phyloP scores from a whole-genome alignment of 1,140 invertebrate species.

The Steinernema feltiae region DNA sequence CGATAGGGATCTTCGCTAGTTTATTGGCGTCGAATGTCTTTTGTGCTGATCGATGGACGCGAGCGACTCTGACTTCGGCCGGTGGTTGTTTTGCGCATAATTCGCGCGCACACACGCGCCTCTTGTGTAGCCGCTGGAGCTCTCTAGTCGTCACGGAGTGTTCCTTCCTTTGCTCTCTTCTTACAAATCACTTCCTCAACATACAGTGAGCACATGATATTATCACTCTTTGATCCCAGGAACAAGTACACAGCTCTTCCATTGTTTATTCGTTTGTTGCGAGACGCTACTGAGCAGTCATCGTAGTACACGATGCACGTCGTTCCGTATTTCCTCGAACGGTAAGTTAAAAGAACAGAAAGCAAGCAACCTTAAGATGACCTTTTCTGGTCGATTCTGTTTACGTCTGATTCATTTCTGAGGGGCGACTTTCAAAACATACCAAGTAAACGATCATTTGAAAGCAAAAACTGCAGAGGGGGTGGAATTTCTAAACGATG shows the following conservation, averaged over 20 bases:
- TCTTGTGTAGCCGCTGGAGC: conserved; percentile 1
- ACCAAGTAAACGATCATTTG: too few relatives aligned
- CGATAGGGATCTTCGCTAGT: background rate
- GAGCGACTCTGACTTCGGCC: background rate
- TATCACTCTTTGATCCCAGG: too few relatives aligned
- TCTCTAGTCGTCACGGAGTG: background rate
- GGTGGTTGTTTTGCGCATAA: background rate
- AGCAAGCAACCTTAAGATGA: too few relatives aligned
- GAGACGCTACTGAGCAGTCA: background rate
- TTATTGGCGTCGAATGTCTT: background rate
- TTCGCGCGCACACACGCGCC: background rate
- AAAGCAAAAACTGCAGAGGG: too few relatives aligned
- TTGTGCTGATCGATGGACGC: conserved; percentile 11
- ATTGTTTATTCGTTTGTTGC: background rate
- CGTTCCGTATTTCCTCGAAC: conserved; percentile 1
- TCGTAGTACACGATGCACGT: background rate
- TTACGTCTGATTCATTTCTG: too few relatives aligned
- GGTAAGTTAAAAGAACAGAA: too few relatives aligned
- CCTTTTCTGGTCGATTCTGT: too few relatives aligned
- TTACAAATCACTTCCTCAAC: too few relatives aligned
- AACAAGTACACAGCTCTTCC: background rate
- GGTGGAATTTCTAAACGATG: too few relatives aligned
- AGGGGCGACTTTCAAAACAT: too few relatives aligned
- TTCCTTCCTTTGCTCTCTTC: too few relatives aligned
- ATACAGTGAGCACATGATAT: too few relatives aligned